Base-by-base conservation (phyloP, 2,113 vertebrate genomes). In the Sorex fumeus region DNA sequence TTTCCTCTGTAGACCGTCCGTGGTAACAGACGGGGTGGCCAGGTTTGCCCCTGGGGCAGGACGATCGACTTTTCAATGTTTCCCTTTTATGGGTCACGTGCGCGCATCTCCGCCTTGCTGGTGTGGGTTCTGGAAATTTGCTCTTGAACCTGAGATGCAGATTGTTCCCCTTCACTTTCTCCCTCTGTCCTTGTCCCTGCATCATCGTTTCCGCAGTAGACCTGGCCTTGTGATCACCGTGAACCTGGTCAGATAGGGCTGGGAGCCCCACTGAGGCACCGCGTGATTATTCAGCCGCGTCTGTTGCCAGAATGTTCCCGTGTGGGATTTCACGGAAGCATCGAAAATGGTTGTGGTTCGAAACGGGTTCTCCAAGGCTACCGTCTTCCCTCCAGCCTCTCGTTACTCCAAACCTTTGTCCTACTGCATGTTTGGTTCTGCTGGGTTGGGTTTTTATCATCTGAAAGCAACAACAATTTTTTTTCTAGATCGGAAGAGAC, bases 221-320 rank as follows among this genome's bases (percentile, higher is more conserved):
- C 45, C 3, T 50, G 23, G 13, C n/a, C 50, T 32, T 47, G 1
- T 62, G 21, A 13, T 70, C 83, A 75, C 76, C 23, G 32, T 67
- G 32, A 47, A 0, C 69, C 27, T 64, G 77, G 90, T 36, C 75
- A 92, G 89, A 74, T 27, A 53, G 84, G 88, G 34, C 75, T 93
- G 53, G 62, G 85, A 88, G 90, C 87, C 50, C 30, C 84, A 91
- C 27, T 91, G 96, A 95, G 94, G 87, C 78, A 15, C 66, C 76
- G 84, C 76, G 60, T 95, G 83, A 25, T 93, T 97, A 96, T 53
- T 94, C 71, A 69, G 72, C 92, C 96, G 94, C 88, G 96, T 96
- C 87, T 94, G 91, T 88, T 95, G 76, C 83, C n/a, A 66, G 71
- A 87, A 74, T 28, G 32, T 88, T 50, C 25, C 83, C 75, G 25